Conservation (phyloP, 2,113 vertebrate genomes). For the Aspidoscelis tigris region DNA sequence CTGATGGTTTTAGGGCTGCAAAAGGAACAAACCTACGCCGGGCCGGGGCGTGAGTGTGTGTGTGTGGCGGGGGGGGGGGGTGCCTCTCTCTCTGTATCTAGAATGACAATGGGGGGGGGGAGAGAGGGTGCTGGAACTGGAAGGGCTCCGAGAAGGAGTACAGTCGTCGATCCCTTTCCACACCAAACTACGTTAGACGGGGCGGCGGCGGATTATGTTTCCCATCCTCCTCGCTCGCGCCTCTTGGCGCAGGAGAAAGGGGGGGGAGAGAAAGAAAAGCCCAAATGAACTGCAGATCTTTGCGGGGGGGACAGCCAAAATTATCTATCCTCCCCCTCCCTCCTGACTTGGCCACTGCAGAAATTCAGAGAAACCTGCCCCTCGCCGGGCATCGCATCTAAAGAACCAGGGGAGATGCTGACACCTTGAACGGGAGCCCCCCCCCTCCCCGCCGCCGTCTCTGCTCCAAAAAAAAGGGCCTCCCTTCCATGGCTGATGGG, state of each 20-base stretch:
- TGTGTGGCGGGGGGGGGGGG: not conserved
- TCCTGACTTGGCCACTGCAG: slow-evolving; percentile 23
- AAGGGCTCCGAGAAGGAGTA: not conserved
- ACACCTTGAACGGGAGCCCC: slow-evolving; percentile 7
- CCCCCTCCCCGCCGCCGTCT: not conserved
- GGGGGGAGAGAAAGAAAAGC: not conserved
- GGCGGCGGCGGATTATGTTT: not conserved
- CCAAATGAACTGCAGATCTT: slow-evolving; percentile 27
- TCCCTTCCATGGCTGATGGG: not conserved
- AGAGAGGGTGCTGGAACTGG: not conserved
- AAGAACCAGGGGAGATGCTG: not conserved
- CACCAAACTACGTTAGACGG: not conserved
- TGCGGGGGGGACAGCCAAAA: not conserved
- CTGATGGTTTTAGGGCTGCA: slow-evolving; percentile 4
- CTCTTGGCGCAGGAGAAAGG: not conserved
- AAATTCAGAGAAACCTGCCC: not conserved
- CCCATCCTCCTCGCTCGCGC: not conserved
- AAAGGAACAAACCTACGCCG: slow-evolving; percentile 26
- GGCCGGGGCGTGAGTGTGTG: not conserved
- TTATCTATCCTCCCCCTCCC: not conserved
- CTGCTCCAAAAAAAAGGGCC: not conserved
- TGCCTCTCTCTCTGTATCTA: not conserved
- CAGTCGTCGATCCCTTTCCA: not conserved
- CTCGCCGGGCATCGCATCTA: slow-evolving; percentile 7
- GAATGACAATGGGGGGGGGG: not conserved